These are phyloP conservation scores for Nasonia oneida DNA, from an alignment of 2,888 invertebrate species.

Conservation along the genomic window DNA sequence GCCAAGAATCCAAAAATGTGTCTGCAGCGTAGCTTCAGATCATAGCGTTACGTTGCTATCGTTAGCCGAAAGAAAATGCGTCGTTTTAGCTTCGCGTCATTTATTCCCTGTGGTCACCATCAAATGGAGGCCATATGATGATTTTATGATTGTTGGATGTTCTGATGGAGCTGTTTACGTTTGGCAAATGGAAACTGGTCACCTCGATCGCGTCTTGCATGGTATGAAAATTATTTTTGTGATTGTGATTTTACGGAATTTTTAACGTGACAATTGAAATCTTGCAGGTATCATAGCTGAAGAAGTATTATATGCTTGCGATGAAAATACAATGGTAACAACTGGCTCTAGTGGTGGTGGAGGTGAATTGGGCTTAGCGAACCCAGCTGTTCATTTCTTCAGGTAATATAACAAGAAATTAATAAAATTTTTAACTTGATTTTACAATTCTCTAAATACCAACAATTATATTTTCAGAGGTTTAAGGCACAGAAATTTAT, in stretches of 20 bases:
- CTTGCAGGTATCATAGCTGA: slow-evolving; percentile 93
- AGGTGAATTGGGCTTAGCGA: slow-evolving; percentile 88
- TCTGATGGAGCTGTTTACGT: slow-evolving; percentile 99
- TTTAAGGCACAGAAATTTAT: slow-evolving; percentile 93
- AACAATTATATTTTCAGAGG: slow-evolving; percentile 82
- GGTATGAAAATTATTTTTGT: slow-evolving; percentile 79
- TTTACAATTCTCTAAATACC: not conserved
- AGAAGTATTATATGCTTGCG: slow-evolving; percentile 96
- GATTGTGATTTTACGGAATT: not conserved
- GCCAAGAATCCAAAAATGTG: slow-evolving; percentile 95
- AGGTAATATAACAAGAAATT: slow-evolving; percentile 78
- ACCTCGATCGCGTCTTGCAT: slow-evolving; percentile 96
- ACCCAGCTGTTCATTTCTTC: slow-evolving; percentile 97
- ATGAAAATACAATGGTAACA: slow-evolving; percentile 87
- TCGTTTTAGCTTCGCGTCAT: slow-evolving; percentile 95
- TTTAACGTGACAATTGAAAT: not conserved
- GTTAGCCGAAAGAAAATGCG: slow-evolving; percentile 94
- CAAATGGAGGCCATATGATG: slow-evolving; percentile 98
- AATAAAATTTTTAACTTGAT: not conserved
- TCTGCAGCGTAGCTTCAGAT: slow-evolving; percentile 98
- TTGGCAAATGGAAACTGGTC: slow-evolving; percentile 99
- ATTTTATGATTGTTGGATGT: slow-evolving; percentile 98
- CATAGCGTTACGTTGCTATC: slow-evolving; percentile 98
- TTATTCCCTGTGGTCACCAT: slow-evolving; percentile 97
- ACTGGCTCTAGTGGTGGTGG: slow-evolving; percentile 80